Percentiles rank a stretch among this genome's conserved stretches.
These are phyloP conservation scores for Nicator chloris DNA, from an alignment of 2,113 vertebrate species.

Conservation along the genomic window DNA sequence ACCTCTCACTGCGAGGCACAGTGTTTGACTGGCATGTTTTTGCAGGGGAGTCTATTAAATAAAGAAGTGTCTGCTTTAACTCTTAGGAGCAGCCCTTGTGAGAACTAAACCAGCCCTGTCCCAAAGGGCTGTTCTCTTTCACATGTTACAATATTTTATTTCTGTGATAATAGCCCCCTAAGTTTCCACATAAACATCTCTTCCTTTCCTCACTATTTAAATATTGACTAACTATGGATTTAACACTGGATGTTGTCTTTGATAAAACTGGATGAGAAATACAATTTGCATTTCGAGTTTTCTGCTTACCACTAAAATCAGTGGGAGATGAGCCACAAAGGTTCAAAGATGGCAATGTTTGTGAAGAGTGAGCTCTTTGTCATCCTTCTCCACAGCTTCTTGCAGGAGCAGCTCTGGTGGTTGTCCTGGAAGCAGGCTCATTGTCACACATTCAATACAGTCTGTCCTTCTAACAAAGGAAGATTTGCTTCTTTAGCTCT, in stretches of 20 bases:
- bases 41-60: constrained; percentile 22
- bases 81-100: neutral
- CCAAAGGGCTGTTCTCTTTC: neutral
- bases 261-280: neutral
- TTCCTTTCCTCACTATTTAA: neutral
- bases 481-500: constrained; percentile 62
- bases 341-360: constrained; percentile 29
- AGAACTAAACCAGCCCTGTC: neutral
- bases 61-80: neutral
- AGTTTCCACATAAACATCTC: neutral
- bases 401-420: constrained; percentile 18
- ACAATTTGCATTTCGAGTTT: constrained; percentile 36
- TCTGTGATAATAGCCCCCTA: neutral
- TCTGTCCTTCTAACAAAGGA: constrained; percentile 56
- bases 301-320: constrained; percentile 10
- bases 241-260: neutral
- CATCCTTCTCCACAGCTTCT: constrained; percentile 52
- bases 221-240: neutral
- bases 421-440: constrained; percentile 62
- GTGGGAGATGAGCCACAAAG: neutral
- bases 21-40: constrained; percentile 34
- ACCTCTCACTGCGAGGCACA: neutral
- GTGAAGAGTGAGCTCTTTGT: constrained; percentile 57
- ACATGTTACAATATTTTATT: neutral
- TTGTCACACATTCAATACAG: constrained; percentile 61